These are phyloP conservation scores for Tilapia sparmanii DNA, from an alignment of 2,113 vertebrate species.

Conservation along the genomic window DNA sequence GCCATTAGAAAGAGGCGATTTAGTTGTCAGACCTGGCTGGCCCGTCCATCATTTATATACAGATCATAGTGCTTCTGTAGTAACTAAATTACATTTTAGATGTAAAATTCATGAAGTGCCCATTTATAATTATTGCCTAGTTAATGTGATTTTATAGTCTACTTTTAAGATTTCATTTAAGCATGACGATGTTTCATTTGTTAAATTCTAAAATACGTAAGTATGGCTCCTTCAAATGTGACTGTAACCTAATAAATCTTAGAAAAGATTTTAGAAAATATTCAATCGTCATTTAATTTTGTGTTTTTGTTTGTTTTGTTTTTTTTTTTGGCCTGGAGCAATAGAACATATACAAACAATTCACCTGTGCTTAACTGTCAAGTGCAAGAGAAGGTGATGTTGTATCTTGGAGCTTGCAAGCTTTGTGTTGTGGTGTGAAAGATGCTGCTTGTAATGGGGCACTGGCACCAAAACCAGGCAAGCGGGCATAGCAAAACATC, in stretches of 20 bases:
- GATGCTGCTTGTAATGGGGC: constrained; percentile 4
- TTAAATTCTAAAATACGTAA: neutral
- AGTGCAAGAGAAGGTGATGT: neutral
- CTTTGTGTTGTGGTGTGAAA: neutral
- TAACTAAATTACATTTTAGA: neutral
- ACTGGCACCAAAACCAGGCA: neutral
- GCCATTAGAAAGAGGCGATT: neutral
- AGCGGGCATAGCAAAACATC: constrained; percentile 15
- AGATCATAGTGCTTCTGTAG: neutral
- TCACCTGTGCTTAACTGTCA: neutral
- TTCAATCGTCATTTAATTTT: too few relatives aligned
- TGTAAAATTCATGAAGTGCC: neutral
- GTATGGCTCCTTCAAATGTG: neutral
- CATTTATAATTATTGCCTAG: neutral
- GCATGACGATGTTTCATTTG: neutral
- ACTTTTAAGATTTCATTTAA: neutral
- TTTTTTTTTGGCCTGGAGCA: fast-evolving
- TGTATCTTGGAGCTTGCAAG: neutral
- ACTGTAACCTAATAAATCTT: neutral
- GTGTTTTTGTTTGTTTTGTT: neutral
- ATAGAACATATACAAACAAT: neutral
- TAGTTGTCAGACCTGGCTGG: neutral
- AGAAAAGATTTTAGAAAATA: neutral
- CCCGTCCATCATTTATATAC: neutral
- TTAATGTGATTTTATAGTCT: neutral